These are phyloP conservation scores for Xenopus laevis DNA, from an alignment of 2,113 vertebrate species.

Conservation along the genomic window DNA sequence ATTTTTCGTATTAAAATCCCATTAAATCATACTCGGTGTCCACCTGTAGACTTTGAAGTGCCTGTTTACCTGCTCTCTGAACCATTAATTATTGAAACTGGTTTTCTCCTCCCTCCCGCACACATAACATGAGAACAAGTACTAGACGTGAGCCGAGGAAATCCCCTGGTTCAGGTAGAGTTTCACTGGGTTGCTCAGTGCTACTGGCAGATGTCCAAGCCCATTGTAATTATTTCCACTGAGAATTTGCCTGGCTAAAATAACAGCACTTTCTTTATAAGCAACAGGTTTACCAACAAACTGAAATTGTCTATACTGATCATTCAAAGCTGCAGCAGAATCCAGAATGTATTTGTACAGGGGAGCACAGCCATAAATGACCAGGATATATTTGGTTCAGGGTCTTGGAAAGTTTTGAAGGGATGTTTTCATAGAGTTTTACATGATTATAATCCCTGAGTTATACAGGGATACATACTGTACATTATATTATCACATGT, in stretches of 20 bases:
- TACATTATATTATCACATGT: too few species aligned
- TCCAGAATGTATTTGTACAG: too few species aligned
- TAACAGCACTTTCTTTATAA: conserved; percentile 6
- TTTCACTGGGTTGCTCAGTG: conserved; percentile 24
- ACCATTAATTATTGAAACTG: conserved; percentile 19
- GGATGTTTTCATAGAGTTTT: too few species aligned
- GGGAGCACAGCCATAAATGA: too few species aligned
- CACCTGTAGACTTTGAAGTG: background rate
- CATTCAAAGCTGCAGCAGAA: too few species aligned
- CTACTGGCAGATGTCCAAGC: conserved; percentile 34
- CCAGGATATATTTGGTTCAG: too few species aligned
- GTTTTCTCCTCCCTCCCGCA: conserved; percentile 1
- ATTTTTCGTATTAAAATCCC: background rate
- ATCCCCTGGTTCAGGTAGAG: conserved; percentile 23
- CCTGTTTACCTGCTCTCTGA: background rate
- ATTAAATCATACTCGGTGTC: background rate
- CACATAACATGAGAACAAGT: conserved; percentile 10
- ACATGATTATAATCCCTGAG: too few species aligned
- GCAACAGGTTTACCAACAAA: conserved; percentile 4
- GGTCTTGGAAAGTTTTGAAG: too few species aligned
- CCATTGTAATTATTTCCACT: conserved; percentile 26
- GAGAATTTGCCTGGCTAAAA: conserved; percentile 15
- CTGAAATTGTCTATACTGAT: too few species aligned
- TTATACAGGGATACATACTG: too few species aligned
- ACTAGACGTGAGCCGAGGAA: background rate